Evolutionary conservation across 2,113 vertebrate species (phyloP).

Genomic region (Piaya cayana): DNA sequence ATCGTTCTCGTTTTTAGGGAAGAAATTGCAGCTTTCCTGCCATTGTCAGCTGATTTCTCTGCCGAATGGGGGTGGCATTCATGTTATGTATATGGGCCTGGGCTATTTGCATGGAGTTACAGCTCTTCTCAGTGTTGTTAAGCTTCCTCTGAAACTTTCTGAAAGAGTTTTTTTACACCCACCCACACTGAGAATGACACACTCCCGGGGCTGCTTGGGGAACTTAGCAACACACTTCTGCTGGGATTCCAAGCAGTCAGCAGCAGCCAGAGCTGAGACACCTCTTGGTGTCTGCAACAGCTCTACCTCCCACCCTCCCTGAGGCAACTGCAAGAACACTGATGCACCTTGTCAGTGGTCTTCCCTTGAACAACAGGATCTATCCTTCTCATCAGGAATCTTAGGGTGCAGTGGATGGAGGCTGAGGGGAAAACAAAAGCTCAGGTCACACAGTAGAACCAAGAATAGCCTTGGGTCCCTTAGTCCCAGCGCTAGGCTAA

Average conservation of each 20-base stretch:
- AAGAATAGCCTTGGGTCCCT: neutral
- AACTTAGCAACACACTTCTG: slow-evolving; percentile 18
- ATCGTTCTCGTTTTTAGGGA: neutral
- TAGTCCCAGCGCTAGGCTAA: neutral
- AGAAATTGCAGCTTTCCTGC: neutral
- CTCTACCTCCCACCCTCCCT: neutral
- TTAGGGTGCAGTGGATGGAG: too few species aligned
- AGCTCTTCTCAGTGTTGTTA: neutral
- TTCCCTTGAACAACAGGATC: neutral
- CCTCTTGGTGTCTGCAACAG: neutral
- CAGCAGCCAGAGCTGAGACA: neutral
- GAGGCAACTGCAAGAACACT: neutral
- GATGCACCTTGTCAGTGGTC: fast-evolving
- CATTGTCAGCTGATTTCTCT: neutral
- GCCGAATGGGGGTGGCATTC: neutral
- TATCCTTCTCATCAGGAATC: neutral
- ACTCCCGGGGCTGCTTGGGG: neutral
- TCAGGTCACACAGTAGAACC: neutral
- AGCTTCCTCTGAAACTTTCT: slow-evolving; percentile 33
- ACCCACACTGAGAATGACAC: neutral
- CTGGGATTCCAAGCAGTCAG: neutral
- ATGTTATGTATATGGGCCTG: neutral
- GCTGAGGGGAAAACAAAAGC: neutral
- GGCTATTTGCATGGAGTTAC: neutral
- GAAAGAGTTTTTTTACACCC: slow-evolving; percentile 20